Base-by-base conservation (phyloP, 2,113 vertebrate species). In the Zosterops pallidus region DNA sequence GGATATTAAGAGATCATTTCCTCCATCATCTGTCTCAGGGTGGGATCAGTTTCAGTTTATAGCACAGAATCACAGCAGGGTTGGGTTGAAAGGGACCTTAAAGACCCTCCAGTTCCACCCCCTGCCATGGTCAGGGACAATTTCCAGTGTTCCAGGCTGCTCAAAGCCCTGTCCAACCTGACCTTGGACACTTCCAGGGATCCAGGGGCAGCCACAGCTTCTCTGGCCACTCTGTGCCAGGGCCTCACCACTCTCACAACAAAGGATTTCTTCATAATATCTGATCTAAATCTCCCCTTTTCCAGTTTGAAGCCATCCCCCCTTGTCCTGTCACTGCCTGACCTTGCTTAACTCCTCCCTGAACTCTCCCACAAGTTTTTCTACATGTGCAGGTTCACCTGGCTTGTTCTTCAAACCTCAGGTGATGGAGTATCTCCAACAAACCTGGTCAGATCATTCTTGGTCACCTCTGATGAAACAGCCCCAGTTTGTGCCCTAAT, bases 151-250 rank as follows among this genome's bases (percentile, higher is more conserved):
- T 14, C 63, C 70, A 76, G 47, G 31, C 0, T 55, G 25, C 25
- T 69, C 41, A 17, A 37, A 69, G 29, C 35, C 49, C n/a, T 0
- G 0, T 35, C 47, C 70, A 89, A 0, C 20, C 47, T 76, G 55
- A 8, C 18, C 55, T 76, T 31, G 63, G 14, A 4, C 55, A 56
- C 4, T 76, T 13, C n/a, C 63, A 76, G 29, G 18, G 22, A 42
- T 35, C 12, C 50, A 72, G 41, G 14, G 22, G 12, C 17, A 49
- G 11, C 14, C 55, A 19, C 55, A 69, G 21, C n/a, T 83, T 12
- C 55, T 49, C 41, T 76, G 78, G 6, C 3, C 1, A 62, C 12
- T 0, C 23, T 69, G 17, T 69, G 21, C 11, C 63, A 90, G 55
- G 11, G 17, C n/a, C 25, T 55, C 13, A 0, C 3, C n/a, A 35